phyloP scores from a whole-genome alignment of 1,140 invertebrate genomes.

The Apolygus lucorum region DNA sequence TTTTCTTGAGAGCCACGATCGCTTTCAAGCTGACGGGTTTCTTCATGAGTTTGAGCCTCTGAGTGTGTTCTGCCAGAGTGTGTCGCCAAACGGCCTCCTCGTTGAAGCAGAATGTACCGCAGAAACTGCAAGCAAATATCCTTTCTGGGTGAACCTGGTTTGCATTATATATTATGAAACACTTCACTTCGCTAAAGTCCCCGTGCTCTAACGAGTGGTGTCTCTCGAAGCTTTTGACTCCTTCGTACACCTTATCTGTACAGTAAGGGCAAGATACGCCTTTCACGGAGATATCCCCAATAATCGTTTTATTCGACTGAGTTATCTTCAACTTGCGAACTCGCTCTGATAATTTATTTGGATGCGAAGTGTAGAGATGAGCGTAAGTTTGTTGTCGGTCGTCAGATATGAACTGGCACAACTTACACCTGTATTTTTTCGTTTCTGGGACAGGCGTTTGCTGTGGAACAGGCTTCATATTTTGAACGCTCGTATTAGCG shows the following conservation, averaged over 20 bases:
- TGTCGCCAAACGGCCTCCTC: background rate
- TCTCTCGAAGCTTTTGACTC: background rate
- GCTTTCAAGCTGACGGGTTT: background rate
- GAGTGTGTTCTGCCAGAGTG: background rate
- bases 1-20: background rate
- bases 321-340: background rate
- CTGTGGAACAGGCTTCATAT: no score
- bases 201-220: background rate
- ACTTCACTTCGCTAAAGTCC: background rate
- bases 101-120: background rate
- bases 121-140: background rate
- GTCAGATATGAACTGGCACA: background rate
- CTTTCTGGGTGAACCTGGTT: background rate
- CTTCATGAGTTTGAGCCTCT: background rate
- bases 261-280: conserved; percentile 1
- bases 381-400: background rate
- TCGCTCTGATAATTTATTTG: background rate
- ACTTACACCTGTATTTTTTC: background rate
- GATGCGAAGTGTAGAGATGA: background rate
- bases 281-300: background rate
- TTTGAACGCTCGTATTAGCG: no score
- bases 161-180: background rate
- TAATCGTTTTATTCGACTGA: background rate
- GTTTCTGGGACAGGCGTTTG: background rate
- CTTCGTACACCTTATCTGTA: background rate